Base-by-base conservation (phyloP, 2,113 vertebrate genomes). In the Uria lomvia region DNA sequence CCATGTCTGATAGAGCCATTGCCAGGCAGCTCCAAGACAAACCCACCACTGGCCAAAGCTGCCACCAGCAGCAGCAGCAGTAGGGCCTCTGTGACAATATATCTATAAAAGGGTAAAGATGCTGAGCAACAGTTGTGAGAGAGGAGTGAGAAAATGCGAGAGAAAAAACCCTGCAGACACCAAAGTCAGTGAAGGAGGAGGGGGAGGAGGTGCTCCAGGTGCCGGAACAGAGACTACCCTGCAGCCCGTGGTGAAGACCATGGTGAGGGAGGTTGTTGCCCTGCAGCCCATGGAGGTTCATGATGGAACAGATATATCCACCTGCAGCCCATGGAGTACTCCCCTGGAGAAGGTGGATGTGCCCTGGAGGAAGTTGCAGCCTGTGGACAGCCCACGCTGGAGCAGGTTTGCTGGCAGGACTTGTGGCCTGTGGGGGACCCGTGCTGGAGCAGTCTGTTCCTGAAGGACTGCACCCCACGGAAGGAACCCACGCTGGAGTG, bases 381-480 rank as follows among this genome's bases (percentile, higher is more conserved):
- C 7, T 19, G 8, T 27, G 32, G 30, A 32, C 30, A 77, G 27
- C 27, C 12, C 4, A 4, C 0, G 3, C 66, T 70, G 43, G 66
- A 70, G 36, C 11, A 50, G 45, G 29, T 15, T 50, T 15, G 50
- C 29, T 50, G 13, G 29, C 36, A 42, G 18, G 7, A 47, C 14
- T 11, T 29, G 30, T 29, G 4, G 22, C 15, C 83, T 11, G 4
- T 13, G 27, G 34, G 47, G 43, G 8, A 76, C 43, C 23, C 8
- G 6, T 0, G 1, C 8, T 5, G 24, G 15, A 73, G 20, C 13
- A 73, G 26, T 9, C 20, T 5, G 5, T 17, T 76, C 26, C 30
- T 56, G 53, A 74, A 60, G 26, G 43, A 49, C 20, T 5, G 34
- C 8, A 77, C 45, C n/a, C 29, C 2, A 2, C 29, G 32, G 24